Base-by-base conservation (phyloP, 1,140 invertebrate genomes). In the Saxidomus purpurata region DNA sequence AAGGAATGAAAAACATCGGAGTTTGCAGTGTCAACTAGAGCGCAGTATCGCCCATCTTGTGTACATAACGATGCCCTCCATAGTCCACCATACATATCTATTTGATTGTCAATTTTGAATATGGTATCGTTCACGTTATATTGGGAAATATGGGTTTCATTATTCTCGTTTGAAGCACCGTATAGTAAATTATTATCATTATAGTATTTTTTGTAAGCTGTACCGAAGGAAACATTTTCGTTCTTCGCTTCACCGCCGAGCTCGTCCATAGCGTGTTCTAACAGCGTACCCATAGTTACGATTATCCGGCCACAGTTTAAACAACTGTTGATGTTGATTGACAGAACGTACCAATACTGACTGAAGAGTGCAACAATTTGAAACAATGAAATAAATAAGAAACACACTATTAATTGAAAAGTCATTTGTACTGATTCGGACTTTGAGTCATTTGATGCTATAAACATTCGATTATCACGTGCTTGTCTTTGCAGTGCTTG, bases 81-180 rank as follows among this genome's bases (percentile, higher is more conserved):
- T 22, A 71, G 34, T 71, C 67, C 67, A 71, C 36, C 34, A n/a
- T 38, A 38, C 22, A 71, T 40, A 19, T 71, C 2, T 71, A 71
- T 71, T n/a, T n/a, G 19, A 71, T 71, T n/a, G 36, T 71, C 67
- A 19, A 71, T 71, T 38, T 38, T 71, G 38, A 71, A 71, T 19
- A 71, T 38, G 28, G 67, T 38, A 71, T 71, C 34, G 17, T 63
- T n/a, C 4, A 28, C 59, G 25, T 63, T 28, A 28, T n/a, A 22
- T 19, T 55, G n/a, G n/a, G n/a, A n/a, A n/a, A n/a, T n/a, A n/a
- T n/a, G n/a, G n/a, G n/a, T n/a, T n/a, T n/a, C n/a, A n/a, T n/a
- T n/a, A n/a, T n/a, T n/a, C n/a, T n/a, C n/a, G n/a, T n/a, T n/a
- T n/a, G n/a, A n/a, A n/a, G n/a, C n/a, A n/a, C n/a, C n/a, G n/a